Percentiles rank a stretch among this genome's conserved stretches.
Evolutionary conservation across 2,888 invertebrate genomes (phyloP).

Genomic region (Cephus sareptanus): DNA sequence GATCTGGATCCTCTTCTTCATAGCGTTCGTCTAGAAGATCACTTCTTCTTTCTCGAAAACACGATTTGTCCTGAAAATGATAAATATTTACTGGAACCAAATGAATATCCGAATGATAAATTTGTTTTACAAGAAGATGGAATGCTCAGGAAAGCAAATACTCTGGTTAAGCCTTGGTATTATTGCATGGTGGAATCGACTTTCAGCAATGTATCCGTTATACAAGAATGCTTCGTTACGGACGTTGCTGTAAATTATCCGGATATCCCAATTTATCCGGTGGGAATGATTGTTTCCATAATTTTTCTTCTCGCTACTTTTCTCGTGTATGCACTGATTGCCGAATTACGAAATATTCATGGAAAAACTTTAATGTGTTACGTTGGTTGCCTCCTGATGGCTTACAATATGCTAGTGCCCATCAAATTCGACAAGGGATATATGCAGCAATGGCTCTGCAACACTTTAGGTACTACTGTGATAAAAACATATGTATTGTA

Average conservation of each 20-base stretch:
- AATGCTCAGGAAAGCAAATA: neutral
- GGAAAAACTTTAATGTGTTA: slow-evolving; percentile 84
- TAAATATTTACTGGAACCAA: slow-evolving; percentile 30
- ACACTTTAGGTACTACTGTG: slow-evolving; percentile 30
- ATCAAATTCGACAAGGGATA: slow-evolving; percentile 4
- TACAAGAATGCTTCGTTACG: slow-evolving; percentile 20
- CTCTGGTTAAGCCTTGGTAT: slow-evolving; percentile 7
- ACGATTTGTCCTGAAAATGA: slow-evolving; percentile 17
- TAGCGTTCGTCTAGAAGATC: slow-evolving; percentile 18
- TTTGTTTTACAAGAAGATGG: slow-evolving; percentile 33
- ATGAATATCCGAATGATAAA: slow-evolving; percentile 19
- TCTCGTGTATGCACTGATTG: slow-evolving; percentile 77
- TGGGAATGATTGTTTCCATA: slow-evolving; percentile 76
- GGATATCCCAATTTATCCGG: neutral
- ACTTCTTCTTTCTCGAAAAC: slow-evolving; percentile 24
- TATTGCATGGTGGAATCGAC: slow-evolving; percentile 32
- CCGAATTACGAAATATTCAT: slow-evolving; percentile 80
- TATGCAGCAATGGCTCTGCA: slow-evolving; percentile 27
- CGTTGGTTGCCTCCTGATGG: slow-evolving; percentile 71
- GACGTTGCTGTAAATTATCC: neutral
- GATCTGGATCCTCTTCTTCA: slow-evolving; percentile 24
- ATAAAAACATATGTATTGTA: neutral
- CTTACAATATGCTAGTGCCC: slow-evolving; percentile 5
- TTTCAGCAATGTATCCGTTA: slow-evolving; percentile 7
- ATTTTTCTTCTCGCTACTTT: slow-evolving; percentile 80